Evolutionary conservation across 2,888 invertebrate species (phyloP), one percentile per base, ranked within the genome.

Genomic region (Trissolcus brochymenae): DNA sequence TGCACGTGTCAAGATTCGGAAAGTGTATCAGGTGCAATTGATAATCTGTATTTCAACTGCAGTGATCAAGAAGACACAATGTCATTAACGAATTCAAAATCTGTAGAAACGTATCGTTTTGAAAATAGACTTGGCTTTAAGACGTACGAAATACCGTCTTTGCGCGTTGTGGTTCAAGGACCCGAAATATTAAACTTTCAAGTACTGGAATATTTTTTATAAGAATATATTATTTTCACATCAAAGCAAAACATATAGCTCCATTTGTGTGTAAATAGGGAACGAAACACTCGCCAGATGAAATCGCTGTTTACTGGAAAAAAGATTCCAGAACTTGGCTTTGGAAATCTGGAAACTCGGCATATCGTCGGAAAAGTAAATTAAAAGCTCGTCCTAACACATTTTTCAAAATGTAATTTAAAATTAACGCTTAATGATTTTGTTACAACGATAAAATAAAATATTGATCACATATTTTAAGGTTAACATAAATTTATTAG

Each of bases 291-390:
- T 90, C 91, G 14, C 88, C 91, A 0, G 90, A 88, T 59, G 91
- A 93, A 83, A 92, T 94, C 71, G 93, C 93, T 0, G 91, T 90
- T 83, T 90, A 91, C 75, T 94, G 93, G 93, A 94, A 93, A 84
- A 94, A 94, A 85, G 94, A 94, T 82, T 93, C 93, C 79, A 90
- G 94, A 82, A 93, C 91, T 90, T 94, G 93, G 90, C 87, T 94
- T 64, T 94, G 91, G 91, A 91, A 91, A 78, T 86, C 87, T 2
- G 82, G 85, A 21, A 84, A 85, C 56, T 72, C 83, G 6, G 81
- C 83, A 21, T 80, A 81, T 11, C 80, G 82, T 6, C 80, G 62
- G 64, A 84, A 82, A 68, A 76, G 55, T 43, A 79, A 83, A 73
- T 68, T 53, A 29, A 76, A 64, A 77, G 53, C 6, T 21, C 57